Percentiles rank a stretch among this genome's conserved stretches.
phyloP scores from a whole-genome alignment of 1,140 invertebrate species.

The Trichogramma pretiosum region DNA sequence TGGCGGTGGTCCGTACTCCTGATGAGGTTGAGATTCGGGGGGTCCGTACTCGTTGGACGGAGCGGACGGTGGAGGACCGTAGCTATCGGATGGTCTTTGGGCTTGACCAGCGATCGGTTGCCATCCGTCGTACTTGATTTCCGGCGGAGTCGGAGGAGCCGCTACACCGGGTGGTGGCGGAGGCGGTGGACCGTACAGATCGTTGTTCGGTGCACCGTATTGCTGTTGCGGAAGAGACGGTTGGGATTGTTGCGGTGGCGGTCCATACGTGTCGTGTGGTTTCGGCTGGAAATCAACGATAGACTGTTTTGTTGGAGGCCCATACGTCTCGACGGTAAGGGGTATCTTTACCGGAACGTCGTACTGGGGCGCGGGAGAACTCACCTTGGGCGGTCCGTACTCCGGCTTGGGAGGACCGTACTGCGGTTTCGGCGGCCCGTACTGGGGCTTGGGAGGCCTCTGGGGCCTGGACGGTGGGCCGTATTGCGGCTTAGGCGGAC shows the following conservation, averaged over 20 bases:
- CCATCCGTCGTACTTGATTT: conserved; percentile 75
- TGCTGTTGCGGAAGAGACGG: conserved; percentile 30
- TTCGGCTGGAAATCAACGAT: conserved; percentile 43
- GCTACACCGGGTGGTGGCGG: conserved; percentile 56
- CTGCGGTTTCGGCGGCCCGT: conserved; percentile 41
- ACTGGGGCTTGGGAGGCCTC: conserved; percentile 32
- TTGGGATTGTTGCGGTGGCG: conserved; percentile 35
- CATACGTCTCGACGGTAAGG: conserved; percentile 37
- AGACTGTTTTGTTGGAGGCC: conserved; percentile 38
- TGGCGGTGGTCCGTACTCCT: no score
- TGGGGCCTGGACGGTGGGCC: conserved; percentile 27
- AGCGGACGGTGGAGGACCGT: conserved; percentile 33
- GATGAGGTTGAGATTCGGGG: conserved; percentile 15
- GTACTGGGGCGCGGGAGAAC: conserved; percentile 41
- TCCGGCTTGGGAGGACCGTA: conserved; percentile 42
- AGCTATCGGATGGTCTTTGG: no score
- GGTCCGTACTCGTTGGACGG: conserved; percentile 31
- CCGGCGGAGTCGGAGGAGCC: conserved; percentile 62
- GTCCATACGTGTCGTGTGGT: conserved; percentile 40
- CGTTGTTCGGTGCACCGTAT: conserved; percentile 34
- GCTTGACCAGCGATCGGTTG: conserved; percentile 64
- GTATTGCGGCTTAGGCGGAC: conserved; percentile 38
- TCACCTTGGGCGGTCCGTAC: conserved; percentile 31
- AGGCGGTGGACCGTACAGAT: conserved; percentile 49
- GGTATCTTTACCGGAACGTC: conserved; percentile 30